A percentile compares a stretch with the other conserved stretches of the same genome.
Evolutionary conservation across 2,888 invertebrate species (phyloP).

Genomic region (Cryptus armator): DNA sequence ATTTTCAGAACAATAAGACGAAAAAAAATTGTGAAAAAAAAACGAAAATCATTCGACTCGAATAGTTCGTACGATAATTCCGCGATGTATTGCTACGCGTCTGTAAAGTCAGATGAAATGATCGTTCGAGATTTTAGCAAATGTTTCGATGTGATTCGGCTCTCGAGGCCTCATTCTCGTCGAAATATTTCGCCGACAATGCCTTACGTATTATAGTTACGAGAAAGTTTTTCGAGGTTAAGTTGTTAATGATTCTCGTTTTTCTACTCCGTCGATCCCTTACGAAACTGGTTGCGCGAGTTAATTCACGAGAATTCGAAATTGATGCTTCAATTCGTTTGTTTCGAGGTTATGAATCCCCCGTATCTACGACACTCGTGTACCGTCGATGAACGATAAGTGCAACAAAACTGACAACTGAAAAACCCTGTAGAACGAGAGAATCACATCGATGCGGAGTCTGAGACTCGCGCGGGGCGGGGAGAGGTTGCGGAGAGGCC

Average conservation of each 20-base stretch:
- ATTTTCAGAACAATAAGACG: not conserved
- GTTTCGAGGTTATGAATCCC: too few relatives aligned
- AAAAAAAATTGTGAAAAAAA: constrained; percentile 15
- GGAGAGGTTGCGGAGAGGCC: constrained; percentile 74
- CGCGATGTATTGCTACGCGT: too few relatives aligned
- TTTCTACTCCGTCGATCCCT: too few relatives aligned
- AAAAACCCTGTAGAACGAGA: constrained; percentile 40
- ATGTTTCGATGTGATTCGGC: constrained; percentile 22
- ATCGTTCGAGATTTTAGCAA: constrained; percentile 10
- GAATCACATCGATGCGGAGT: constrained; percentile 45
- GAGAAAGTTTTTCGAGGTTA: not conserved
- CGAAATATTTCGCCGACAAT: constrained; percentile 7
- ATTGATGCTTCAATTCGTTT: too few relatives aligned
- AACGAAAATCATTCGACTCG: too few relatives aligned
- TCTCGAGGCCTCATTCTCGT: not conserved
- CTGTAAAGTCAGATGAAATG: too few relatives aligned
- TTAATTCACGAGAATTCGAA: not conserved
- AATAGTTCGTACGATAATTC: too few relatives aligned
- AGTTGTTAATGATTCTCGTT: too few relatives aligned
- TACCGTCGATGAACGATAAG: not conserved
- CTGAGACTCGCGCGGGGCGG: constrained; percentile 24
- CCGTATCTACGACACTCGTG: too few relatives aligned
- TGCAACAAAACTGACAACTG: constrained; percentile 21
- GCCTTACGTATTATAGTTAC: not conserved
- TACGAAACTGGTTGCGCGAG: too few relatives aligned